These are phyloP conservation scores for Erebia epiphron DNA, from an alignment of 2,888 invertebrate species.

Conservation along the genomic window DNA sequence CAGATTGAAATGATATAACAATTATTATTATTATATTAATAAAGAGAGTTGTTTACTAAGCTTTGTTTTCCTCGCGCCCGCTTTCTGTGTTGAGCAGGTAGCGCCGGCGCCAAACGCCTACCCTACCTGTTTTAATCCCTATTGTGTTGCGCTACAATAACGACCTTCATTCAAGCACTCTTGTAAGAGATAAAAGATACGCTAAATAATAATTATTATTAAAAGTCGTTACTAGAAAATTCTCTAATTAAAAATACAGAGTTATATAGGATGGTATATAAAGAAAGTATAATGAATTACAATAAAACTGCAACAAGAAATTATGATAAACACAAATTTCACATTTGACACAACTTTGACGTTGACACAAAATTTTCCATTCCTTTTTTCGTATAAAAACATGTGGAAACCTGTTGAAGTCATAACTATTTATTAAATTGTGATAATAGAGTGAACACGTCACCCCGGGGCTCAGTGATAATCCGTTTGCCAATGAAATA, in stretches of 20 bases:
- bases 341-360: neutral
- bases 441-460: conserved; percentile 26
- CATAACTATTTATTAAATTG: conserved; percentile 10
- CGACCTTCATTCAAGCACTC: conserved; percentile 26
- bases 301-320: too few relatives aligned
- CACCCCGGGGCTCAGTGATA: neutral
- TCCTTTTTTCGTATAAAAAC: neutral
- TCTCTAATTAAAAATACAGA: too few relatives aligned
- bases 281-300: too few relatives aligned
- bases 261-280: too few relatives aligned
- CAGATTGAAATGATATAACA: conserved; percentile 70
- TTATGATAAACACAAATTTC: neutral
- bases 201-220: neutral
- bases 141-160: conserved; percentile 23
- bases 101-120: conserved; percentile 56
- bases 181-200: conserved; percentile 1
- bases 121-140: conserved; percentile 41
- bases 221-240: neutral
- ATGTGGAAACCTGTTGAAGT: neutral
- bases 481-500: conserved; percentile 15
- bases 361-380: neutral
- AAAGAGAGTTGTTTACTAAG: conserved; percentile 77
- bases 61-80: conserved; percentile 51
- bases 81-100: conserved; percentile 55
- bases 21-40: conserved; percentile 72